Conservation (phyloP, 1,140 invertebrate genomes). For the Vanessa tameamea region DNA sequence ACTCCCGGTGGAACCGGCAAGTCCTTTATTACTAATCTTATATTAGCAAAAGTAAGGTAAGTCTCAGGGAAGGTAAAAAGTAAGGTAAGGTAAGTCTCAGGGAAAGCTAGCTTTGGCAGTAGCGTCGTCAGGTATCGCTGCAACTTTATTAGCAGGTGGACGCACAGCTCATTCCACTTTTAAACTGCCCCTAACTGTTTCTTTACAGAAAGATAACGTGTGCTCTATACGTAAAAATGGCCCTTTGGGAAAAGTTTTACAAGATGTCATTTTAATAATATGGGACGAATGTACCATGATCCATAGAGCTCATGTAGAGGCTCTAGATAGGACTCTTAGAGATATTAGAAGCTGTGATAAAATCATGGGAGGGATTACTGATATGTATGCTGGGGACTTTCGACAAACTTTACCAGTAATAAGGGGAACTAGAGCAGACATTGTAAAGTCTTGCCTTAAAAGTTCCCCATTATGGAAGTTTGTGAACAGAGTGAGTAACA, state of each 20-base stretch:
- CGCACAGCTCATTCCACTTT: no score
- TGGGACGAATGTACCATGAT: constrained; percentile 46
- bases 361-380: constrained; percentile 54
- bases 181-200: constrained; percentile 24
- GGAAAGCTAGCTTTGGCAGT: no score
- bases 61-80: constrained; percentile 35
- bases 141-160: no score
- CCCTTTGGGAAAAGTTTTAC: constrained; percentile 24
- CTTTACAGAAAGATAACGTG: constrained; percentile 11
- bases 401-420: constrained; percentile 45
- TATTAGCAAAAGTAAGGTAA: constrained; percentile 10
- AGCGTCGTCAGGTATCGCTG: no score
- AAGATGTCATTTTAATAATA: constrained; percentile 35
- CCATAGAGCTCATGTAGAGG: constrained; percentile 31
- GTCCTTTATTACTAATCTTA: constrained; percentile 35
- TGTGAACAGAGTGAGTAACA: constrained; percentile 7
- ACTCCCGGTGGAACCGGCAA: constrained; percentile 35
- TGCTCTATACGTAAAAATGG: constrained; percentile 28
- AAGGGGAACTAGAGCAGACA: constrained; percentile 10
- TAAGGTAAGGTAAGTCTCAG: no score
- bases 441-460: constrained; percentile 41
- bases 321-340: constrained; percentile 42
- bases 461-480: constrained; percentile 28
- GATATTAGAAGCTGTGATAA: constrained; percentile 39
- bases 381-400: constrained; percentile 39